phyloP scores from a whole-genome alignment of 2,113 vertebrate genomes.

The Catharus bicknelli region DNA sequence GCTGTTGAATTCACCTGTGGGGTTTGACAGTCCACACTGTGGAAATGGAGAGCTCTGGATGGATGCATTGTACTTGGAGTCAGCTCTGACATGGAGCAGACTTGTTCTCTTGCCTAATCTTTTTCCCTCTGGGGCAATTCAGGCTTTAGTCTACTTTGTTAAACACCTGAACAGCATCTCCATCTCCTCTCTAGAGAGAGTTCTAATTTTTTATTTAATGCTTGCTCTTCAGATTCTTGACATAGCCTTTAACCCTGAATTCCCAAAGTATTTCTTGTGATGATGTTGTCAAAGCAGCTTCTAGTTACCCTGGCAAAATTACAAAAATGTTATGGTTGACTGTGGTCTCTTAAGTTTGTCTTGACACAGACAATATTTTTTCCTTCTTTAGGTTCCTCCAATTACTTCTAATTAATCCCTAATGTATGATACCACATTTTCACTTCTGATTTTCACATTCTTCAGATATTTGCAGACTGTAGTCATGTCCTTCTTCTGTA shows the following conservation, averaged over 20 bases:
- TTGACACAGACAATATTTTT: background rate
- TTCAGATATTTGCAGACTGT: constrained; percentile 17
- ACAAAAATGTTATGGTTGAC: background rate
- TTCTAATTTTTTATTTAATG: background rate
- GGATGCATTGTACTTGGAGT: background rate
- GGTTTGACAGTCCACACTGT: background rate
- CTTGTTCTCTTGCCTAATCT: background rate
- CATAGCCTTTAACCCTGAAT: background rate
- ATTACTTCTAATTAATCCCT: constrained; percentile 38
- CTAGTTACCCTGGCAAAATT: constrained; percentile 10
- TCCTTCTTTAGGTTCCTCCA: constrained; percentile 13
- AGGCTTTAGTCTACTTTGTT: background rate
- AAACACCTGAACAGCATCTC: background rate
- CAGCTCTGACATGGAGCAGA: background rate
- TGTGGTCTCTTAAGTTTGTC: background rate
- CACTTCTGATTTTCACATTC: background rate
- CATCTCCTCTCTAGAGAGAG: background rate
- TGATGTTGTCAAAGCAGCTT: constrained; percentile 6
- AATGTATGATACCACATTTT: background rate
- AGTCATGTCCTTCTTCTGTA: background rate
- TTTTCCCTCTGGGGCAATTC: background rate
- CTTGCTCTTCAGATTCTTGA: background rate
- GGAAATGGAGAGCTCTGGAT: background rate
- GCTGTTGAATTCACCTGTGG: background rate
- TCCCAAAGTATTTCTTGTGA: constrained; percentile 22